Percentiles rank a stretch among this genome's conserved stretches.
These are phyloP conservation scores for Ancistrus triradiatus DNA, from an alignment of 2,113 vertebrate species.

Conservation along the genomic window DNA sequence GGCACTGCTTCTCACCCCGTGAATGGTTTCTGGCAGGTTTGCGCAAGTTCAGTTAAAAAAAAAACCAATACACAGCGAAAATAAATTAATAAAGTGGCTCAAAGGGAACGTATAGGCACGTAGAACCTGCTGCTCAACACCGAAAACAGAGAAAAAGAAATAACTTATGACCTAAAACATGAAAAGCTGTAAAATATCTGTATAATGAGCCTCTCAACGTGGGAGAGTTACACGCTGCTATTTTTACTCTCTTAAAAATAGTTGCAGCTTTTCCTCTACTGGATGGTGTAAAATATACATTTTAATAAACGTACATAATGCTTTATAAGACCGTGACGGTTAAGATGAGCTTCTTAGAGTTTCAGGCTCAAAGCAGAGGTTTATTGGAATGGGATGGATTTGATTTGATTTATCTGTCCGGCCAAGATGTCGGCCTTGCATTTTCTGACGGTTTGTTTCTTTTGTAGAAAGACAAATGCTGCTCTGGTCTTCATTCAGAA, in stretches of 20 bases:
- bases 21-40: conserved; percentile 11
- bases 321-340: conserved; percentile 30
- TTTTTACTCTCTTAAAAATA: conserved; percentile 20
- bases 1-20: neutral
- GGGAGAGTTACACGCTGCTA: conserved; percentile 14
- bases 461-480: too few species aligned
- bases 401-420: neutral
- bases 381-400: conserved; percentile 4
- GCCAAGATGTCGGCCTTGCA: too few species aligned
- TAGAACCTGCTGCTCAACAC: neutral
- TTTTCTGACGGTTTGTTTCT: too few species aligned
- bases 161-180: too few species aligned
- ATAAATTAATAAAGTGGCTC: conserved; percentile 13
- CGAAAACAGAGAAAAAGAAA: too few species aligned
- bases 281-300: conserved; percentile 39
- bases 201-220: too few species aligned
- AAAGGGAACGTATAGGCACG: conserved; percentile 1
- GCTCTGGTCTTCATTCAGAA: neutral
- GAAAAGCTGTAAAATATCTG: neutral
- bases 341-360: conserved; percentile 24
- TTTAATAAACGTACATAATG: conserved; percentile 22
- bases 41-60: conserved; percentile 28
- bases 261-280: conserved; percentile 21
- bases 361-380: conserved; percentile 17
- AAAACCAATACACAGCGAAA: neutral